Conservation (phyloP, 2,797 vertebrate genomes). For the Pseudochirops corinnae region DNA sequence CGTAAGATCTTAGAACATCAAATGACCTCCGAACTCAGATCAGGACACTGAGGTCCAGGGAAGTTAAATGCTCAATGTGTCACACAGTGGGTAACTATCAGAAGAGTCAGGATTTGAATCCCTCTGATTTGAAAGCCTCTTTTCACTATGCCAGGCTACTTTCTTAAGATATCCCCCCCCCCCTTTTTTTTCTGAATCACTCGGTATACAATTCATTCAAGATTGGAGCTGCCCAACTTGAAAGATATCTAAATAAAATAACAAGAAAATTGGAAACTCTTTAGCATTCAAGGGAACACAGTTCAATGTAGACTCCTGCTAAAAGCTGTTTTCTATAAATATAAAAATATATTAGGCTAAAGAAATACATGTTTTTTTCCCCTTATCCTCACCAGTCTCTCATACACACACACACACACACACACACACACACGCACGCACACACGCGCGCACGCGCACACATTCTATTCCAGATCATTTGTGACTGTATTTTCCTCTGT, state of each 20-base stretch:
- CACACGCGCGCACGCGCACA: background rate
- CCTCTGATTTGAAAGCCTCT: background rate
- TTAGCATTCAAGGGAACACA: conserved; percentile 9
- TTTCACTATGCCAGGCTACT: background rate
- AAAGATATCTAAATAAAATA: background rate
- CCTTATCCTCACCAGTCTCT: background rate
- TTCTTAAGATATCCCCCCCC: background rate
- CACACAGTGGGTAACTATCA: background rate
- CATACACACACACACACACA: too few relatives aligned
- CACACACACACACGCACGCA: background rate
- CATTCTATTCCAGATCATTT: conserved; percentile 10
- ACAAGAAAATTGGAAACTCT: background rate
- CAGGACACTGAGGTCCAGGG: background rate
- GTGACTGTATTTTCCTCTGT: conserved; percentile 19
- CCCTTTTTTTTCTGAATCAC: background rate
- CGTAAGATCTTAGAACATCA: background rate
- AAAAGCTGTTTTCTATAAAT: conserved; percentile 4
- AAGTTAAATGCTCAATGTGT: background rate
- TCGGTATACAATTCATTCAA: background rate
- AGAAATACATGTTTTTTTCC: background rate
- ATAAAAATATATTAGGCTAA: background rate
- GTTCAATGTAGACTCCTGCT: background rate
- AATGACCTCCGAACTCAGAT: background rate
- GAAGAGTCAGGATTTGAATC: background rate
- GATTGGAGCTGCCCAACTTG: background rate